Percentiles rank a stretch among this genome's conserved stretches.
Conservation (phyloP, 2,888 invertebrate genomes). For the Agriotes lineatus region DNA sequence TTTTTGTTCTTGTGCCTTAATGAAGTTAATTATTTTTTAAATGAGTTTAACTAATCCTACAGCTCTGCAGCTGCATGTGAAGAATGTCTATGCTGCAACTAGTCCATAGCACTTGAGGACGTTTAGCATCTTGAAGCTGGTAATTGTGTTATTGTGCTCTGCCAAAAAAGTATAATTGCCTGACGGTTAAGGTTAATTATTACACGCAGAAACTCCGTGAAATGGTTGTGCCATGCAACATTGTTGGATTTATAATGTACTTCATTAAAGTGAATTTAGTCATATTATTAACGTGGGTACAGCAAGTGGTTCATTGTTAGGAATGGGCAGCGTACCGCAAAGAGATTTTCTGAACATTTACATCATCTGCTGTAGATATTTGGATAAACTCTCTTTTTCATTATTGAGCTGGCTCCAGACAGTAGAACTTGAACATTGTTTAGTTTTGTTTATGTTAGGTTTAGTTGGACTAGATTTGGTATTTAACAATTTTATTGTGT, state of each 20-base stretch:
- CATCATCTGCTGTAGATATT: slow-evolving; percentile 10
- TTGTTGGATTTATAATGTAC: neutral
- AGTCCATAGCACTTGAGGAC: too few species aligned
- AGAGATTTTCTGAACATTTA: slow-evolving; percentile 5
- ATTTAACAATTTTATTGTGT: too few species aligned
- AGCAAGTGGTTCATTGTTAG: neutral
- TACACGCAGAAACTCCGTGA: neutral
- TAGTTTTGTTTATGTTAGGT: too few species aligned
- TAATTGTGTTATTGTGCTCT: neutral
- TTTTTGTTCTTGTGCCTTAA: too few species aligned
- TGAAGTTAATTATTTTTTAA: too few species aligned
- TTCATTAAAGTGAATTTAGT: slow-evolving; percentile 1
- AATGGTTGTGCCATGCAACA: neutral
- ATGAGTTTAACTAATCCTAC: too few species aligned
- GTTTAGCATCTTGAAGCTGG: neutral
- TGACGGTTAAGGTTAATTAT: neutral
- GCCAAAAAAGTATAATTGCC: neutral
- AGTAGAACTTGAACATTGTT: too few species aligned
- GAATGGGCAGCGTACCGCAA: neutral
- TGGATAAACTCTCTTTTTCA: slow-evolving; percentile 11
- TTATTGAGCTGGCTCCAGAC: neutral
- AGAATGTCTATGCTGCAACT: too few species aligned
- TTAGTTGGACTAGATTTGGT: too few species aligned
- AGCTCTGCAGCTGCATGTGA: too few species aligned
- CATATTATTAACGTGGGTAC: neutral